Base-by-base conservation (phyloP, 2,113 vertebrate genomes). In the Poecilia latipinna region DNA sequence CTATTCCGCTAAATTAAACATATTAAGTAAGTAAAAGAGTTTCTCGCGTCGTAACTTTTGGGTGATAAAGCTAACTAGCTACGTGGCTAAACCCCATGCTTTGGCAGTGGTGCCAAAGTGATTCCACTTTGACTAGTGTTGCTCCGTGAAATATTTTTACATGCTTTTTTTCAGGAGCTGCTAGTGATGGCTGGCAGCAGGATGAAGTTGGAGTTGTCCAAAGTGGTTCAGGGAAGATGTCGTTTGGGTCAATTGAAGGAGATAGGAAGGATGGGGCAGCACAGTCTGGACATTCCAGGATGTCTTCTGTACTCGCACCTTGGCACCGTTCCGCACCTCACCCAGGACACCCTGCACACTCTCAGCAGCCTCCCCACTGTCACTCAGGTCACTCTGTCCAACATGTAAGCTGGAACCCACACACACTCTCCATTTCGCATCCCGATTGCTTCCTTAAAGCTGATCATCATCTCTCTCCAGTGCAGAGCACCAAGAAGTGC, bases 401-500 rank as follows among this genome's bases (percentile, higher is more conserved):
- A 95, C 0, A 19, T 98, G 97, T 99, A 89, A 94, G 94, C 24
- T 61, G n/a, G n/a, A 35, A 0, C 11, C 11, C 73, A 26, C 42
- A 32, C 57, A 24, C 19, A 33, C 12, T n/a, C 1, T 29, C 3
- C 11, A 15, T 1, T 24, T 15, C 42, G 72, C 37, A 62, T 15
- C 24, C 7, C 72, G 4, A 48, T 57, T 57, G 22, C 2, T 22
- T n/a, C 51, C 2, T 28, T 15, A 61, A 51, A 60, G 75, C 19
- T 60, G 35, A 70, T 28, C 1, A 24, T 2, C 28, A 57, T 74
- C 71, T 72, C 54, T 61, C 57, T 89, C 3, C 32, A 99, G 98
- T 79, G 96, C 94, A 86, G 97, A 98, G 77, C 95, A 99, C 81
- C 95, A 96, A 51, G 97, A 99, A 0, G 95, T 97, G n/a, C 87